Base-by-base conservation (phyloP, 2,888 invertebrate species). In the Digitonthophagus gazella region DNA sequence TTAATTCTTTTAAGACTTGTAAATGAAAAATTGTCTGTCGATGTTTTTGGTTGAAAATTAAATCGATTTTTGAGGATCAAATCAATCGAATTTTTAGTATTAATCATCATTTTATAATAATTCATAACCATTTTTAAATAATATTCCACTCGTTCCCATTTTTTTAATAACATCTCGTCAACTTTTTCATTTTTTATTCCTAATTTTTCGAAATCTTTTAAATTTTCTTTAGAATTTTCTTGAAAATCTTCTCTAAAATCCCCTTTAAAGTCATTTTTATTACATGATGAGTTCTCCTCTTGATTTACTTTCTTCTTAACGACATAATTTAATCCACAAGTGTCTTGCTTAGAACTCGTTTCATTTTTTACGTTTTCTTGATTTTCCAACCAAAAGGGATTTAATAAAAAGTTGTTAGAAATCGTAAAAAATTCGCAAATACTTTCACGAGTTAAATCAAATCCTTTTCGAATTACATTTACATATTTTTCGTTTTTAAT, bases 81-180 rank as follows among this genome's bases (percentile, higher is more conserved):
- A 61, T 61, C 61, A 6, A 61, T 5, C 6, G 18, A 18, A 19
- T 18, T 18, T 19, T 61, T 61, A 20, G 61, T 18, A n/a, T 19
- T 2, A 20, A 61, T 11, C 18, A 20, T 20, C 20, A 61, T 18
- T 20, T 20, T 61, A 61, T 61, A 61, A 20, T 61, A 61, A 61
- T 61, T 18, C 61, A 61, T 61, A n/a, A 61, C 61, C 61, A 61
- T 61, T 18, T 18, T 61, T 18, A 61, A 20, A 18, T 61, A 61
- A n/a, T 61, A n/a, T 61, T 61, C 61, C 16, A 61, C 61, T 61
- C 18, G 16, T 19, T 19, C 14, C 2, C 16, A 61, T n/a, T 61
- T 61, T n/a, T 61, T 61, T n/a, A 61, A 20, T 18, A 61, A 20
- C 3, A 61, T 61, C 61, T 61, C 18, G n/a, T 61, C 61, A 8